phyloP scores from a whole-genome alignment of 37 sponge, comb jelly and placozoan species.

The Bolinopsis microptera region DNA sequence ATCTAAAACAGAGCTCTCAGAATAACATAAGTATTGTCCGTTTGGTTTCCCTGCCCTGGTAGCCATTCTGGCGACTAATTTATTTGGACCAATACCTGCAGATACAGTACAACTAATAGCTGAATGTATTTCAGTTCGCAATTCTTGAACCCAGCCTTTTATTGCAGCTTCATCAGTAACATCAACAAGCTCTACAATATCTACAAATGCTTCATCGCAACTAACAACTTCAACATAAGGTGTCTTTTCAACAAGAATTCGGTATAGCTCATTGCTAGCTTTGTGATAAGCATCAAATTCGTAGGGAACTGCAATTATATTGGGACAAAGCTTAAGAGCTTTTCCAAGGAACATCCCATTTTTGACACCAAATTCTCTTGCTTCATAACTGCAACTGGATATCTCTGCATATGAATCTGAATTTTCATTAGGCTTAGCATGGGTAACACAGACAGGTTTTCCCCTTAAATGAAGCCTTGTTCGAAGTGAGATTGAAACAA shows the following conservation, averaged over 20 bases:
- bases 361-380: constrained; percentile 73
- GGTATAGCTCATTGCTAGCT: constrained; percentile 77
- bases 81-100: constrained; percentile 82
- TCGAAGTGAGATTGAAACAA: constrained; percentile 79
- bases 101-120: constrained; percentile 79
- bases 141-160: constrained; percentile 63
- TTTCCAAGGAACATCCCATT: constrained; percentile 89
- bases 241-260: constrained; percentile 72
- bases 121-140: constrained; percentile 70
- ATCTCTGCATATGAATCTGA: constrained; percentile 73
- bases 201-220: constrained; percentile 93
- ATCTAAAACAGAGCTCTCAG: constrained; percentile 14
- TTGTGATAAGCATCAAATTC: constrained; percentile 80
- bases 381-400: constrained; percentile 90
- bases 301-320: constrained; percentile 80
- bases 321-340: constrained; percentile 83
- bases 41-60: constrained; percentile 89
- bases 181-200: constrained; percentile 72
- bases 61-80: constrained; percentile 84
- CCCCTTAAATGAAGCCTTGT: constrained; percentile 74
- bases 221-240: constrained; percentile 81
- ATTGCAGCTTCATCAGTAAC: constrained; percentile 51
- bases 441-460: constrained; percentile 85
- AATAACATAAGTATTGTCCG: constrained; percentile 75
- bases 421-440: constrained; percentile 68